phyloP scores from a whole-genome alignment of 64 coral and sea anemone genomes.

The Montipora foliosa region DNA sequence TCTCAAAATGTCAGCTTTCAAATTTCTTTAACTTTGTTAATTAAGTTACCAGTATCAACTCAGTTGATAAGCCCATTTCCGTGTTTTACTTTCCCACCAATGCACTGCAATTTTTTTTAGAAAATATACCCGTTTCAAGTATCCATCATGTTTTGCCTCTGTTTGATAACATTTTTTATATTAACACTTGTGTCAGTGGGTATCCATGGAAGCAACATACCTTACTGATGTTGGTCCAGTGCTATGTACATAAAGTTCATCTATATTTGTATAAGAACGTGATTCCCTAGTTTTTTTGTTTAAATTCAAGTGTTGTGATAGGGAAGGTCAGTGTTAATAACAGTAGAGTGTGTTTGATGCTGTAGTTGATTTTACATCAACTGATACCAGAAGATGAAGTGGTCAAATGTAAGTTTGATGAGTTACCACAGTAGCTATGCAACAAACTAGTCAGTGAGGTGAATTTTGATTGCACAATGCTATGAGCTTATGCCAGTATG shows the following conservation, averaged over 20 bases:
- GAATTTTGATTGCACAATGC: too few species aligned
- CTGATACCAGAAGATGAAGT: background rate
- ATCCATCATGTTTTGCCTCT: background rate
- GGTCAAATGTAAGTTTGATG: background rate
- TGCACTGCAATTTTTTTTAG: background rate
- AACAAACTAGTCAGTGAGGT: too few species aligned
- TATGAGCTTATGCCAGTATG: background rate
- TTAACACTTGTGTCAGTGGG: background rate
- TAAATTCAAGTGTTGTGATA: background rate
- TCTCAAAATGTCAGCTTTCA: too few species aligned
- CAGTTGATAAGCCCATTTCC: too few species aligned
- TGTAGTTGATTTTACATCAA: background rate
- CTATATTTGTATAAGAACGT: conserved; percentile 2
- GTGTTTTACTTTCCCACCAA: too few species aligned
- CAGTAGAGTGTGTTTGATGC: too few species aligned
- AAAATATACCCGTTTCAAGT: background rate
- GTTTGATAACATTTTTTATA: background rate
- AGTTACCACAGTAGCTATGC: background rate
- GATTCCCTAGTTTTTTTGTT: background rate
- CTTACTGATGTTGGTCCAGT: background rate
- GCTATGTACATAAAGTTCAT: background rate
- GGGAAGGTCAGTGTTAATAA: background rate
- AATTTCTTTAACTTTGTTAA: too few species aligned
- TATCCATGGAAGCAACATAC: conserved; percentile 18
- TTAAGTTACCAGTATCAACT: too few species aligned